Evolutionary conservation across 2,888 invertebrate genomes (phyloP), one percentile per base, ranked within the genome.

Genomic region (Nomada hirtipes): DNA sequence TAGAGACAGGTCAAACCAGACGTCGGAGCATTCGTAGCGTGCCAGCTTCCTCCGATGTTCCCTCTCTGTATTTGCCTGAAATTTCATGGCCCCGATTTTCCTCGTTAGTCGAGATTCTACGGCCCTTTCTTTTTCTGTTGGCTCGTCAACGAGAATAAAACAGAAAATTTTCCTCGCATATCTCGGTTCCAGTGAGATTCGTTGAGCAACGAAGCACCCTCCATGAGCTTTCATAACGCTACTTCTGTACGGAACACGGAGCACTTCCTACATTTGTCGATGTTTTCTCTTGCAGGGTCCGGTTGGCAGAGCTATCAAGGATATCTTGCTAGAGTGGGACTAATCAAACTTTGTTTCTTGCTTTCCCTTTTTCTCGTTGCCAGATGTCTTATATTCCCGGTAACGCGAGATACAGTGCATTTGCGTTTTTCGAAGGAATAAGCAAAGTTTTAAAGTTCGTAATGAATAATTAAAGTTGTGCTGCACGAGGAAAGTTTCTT

Each of bases 1-100:
- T 68, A 50, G 85, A 79, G 81, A 76, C 82, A 82, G 79, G 74
- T 81, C 85, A 70, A 82, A 79, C 76, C 76, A 75, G 71, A 76
- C 55, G 79, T 68, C 74, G 73, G 73, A 68, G 64, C 55, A 82
- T 84, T 79, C 72, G 81, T 77, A 81, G 73, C 78, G 71, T 84
- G 71, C 76, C 75, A 64, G 76, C 57, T 52, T 60, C 65, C 57
- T 15, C 70, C 52, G 15, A 26, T 65, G 36, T 59, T 79, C 53
- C 53, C 75, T 63, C 52, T 82, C 76, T 76, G 63, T 78, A 63
- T 78, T 57, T 63, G 64, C 70, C 65, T 68, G 72, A 69, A 61
- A 76, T 75, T 73, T 71, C 82, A 55, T 71, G 83, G 70, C 64
- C 61, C 69, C 36, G 75, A 67, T 73, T 80, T 80, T 68, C 70